Evolutionary conservation across 2,113 vertebrate genomes (phyloP).

Genomic region (Rhizomys pruinosus): DNA sequence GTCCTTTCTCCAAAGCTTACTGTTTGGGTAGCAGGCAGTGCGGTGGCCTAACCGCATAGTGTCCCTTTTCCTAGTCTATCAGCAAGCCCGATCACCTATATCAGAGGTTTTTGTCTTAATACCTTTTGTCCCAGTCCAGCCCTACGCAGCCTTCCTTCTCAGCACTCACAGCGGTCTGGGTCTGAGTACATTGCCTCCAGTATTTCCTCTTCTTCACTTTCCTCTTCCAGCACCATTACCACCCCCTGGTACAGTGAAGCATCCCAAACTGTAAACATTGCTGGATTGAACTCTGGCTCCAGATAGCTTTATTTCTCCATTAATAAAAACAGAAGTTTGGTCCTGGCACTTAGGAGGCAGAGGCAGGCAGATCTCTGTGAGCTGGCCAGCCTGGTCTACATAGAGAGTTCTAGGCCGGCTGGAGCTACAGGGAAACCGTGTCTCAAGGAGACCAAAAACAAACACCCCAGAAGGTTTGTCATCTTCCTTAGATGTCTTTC

Average conservation of each 20-base stretch:
- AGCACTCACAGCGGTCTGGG: background rate
- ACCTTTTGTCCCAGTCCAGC: background rate
- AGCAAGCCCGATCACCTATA: background rate
- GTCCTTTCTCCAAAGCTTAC: background rate
- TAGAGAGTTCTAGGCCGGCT: no score
- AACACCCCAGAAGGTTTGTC: no score
- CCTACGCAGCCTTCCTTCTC: background rate
- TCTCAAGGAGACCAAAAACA: no score
- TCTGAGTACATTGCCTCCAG: fast-evolving
- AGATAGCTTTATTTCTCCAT: background rate
- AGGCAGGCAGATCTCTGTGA: no score
- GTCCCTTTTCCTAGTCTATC: background rate
- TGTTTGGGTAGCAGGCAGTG: background rate
- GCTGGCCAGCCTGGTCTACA: no score
- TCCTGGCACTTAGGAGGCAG: no score
- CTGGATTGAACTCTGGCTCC: background rate
- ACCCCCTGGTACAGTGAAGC: no score
- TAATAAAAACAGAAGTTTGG: background rate
- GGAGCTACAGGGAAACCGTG: no score
- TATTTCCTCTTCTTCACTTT: background rate
- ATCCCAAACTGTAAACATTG: background rate
- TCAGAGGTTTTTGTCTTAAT: background rate
- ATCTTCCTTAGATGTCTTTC: no score
- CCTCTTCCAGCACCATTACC: background rate
- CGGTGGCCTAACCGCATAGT: background rate